Base-by-base conservation (phyloP, 2,113 vertebrate species). In the Dicentrarchus labrax region DNA sequence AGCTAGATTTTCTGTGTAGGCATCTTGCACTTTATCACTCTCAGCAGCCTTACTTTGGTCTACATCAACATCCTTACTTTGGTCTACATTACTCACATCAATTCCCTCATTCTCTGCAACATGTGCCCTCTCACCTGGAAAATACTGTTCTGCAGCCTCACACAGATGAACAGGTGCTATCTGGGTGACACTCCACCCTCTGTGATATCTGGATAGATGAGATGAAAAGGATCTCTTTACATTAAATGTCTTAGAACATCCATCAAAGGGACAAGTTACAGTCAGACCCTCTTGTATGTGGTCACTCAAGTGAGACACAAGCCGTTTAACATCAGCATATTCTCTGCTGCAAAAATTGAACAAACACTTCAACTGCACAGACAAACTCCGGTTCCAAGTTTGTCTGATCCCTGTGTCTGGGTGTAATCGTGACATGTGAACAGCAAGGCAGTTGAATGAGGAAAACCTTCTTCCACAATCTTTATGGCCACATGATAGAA, bases 361-460 rank as follows among this genome's bases (percentile, higher is more conserved):
- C 57, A 16, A 41, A 45, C 82, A 73, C 8, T 68, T 84, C 17
- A 73, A 72, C 30, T 61, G 47, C 43, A 80, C 78, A 69, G 65
- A 72, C 15, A 72, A 59, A 51, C 22, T 51, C 7, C 13, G 59
- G 21, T 17, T n/a, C n/a, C n/a, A n/a, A n/a, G n/a, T n/a, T n/a
- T 36, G 24, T 68, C 41, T 62, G 11, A 5, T 39, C 36, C 4
- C 1, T 21, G 8, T 64, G 50, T 78, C 59, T 48, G 24, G 22
- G 47, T 77, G 47, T 54, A 48, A n/a, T 62, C 22, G 2, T 48
- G 79, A 22, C 54, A 57, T 57, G 13, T 54, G 6, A 22, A 66
- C 60, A 71, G 13, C 36, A 38, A 61, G 15, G 12, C 56, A 36
- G 13, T 60, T 78, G 41, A 38, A 59, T n/a, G 43, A 48, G 6